These are phyloP conservation scores for Botrylloides violaceus DNA, from an alignment of 23 tunicate species.

Conservation along the genomic window DNA sequence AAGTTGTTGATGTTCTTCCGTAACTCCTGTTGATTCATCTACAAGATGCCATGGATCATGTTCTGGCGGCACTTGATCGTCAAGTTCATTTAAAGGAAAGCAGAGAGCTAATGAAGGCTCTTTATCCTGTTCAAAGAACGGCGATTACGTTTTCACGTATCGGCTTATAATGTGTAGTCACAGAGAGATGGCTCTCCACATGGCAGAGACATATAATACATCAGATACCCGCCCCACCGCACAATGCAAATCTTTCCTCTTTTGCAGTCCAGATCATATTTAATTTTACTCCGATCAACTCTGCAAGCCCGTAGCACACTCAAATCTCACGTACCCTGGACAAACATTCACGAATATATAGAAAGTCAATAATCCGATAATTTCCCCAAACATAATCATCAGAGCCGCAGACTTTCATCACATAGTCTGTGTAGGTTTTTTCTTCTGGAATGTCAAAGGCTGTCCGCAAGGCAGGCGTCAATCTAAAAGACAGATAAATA, in stretches of 20 bases:
- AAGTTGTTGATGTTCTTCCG: conserved; percentile 82
- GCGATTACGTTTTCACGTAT: too few species aligned
- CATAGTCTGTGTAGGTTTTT: conserved; percentile 28
- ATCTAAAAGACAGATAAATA: conserved; percentile 27
- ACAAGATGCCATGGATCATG: conserved; percentile 73
- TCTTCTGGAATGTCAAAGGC: conserved; percentile 65
- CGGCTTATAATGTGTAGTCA: too few species aligned
- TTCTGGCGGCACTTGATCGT: conserved; percentile 32
- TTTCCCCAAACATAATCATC: conserved; percentile 83
- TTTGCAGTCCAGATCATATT: too few species aligned
- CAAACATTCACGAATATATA: conserved; percentile 58
- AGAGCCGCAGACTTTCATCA: conserved; percentile 67
- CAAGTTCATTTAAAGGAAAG: conserved; percentile 22
- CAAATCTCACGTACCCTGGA: conserved; percentile 49
- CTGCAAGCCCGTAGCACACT: too few species aligned
- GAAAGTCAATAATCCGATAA: conserved; percentile 65
- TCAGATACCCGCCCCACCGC: too few species aligned
- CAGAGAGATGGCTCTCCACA: too few species aligned
- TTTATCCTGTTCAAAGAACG: conserved; percentile 1
- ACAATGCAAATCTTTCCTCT: too few species aligned
- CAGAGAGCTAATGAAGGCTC: conserved; percentile 62
- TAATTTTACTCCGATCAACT: too few species aligned
- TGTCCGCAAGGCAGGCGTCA: conserved; percentile 42
- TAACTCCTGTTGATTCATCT: conserved; percentile 84
- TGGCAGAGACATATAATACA: too few species aligned